phyloP scores from a whole-genome alignment of 1,140 invertebrate genomes.

The Pseudoatta argentina region DNA sequence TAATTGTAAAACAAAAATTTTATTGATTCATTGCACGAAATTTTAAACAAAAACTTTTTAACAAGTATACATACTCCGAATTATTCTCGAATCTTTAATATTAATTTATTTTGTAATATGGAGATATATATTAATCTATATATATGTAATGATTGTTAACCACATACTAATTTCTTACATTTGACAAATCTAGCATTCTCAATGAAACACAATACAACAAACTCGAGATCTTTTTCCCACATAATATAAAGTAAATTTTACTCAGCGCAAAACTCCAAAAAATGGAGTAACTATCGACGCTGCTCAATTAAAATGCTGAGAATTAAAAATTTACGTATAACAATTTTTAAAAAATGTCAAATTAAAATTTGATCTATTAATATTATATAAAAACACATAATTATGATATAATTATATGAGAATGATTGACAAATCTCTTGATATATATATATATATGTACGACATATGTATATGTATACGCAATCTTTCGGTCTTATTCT shows the following conservation, averaged over 20 bases:
- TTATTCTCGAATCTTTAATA: conserved; percentile 4
- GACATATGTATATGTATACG: neutral
- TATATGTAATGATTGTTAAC: conserved; percentile 5
- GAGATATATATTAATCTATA: neutral
- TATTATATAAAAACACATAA: conserved; percentile 16
- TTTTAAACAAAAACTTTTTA: conserved; percentile 30
- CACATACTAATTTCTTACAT: neutral
- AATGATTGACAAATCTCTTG: conserved; percentile 2
- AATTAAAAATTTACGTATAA: conserved; percentile 17
- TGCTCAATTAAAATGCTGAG: neutral
- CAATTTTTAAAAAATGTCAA: neutral
- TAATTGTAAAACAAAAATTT: conserved; percentile 12
- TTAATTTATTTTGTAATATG: conserved; percentile 13
- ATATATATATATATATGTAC: neutral
- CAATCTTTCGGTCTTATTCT: neutral
- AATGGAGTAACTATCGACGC: neutral
- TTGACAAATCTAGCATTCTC: conserved; percentile 55
- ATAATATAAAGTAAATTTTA: conserved; percentile 8
- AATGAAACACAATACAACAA: conserved; percentile 40
- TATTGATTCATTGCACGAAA: conserved; percentile 31
- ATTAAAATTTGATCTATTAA: conserved; percentile 27
- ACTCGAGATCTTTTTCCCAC: conserved; percentile 30
- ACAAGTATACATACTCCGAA: neutral
- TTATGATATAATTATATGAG: neutral
- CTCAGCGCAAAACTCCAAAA: neutral